A percentile compares a stretch with the other conserved stretches of the same genome.
Evolutionary conservation across 2,113 vertebrate genomes (phyloP).

Genomic region (Sceloporus undulatus): DNA sequence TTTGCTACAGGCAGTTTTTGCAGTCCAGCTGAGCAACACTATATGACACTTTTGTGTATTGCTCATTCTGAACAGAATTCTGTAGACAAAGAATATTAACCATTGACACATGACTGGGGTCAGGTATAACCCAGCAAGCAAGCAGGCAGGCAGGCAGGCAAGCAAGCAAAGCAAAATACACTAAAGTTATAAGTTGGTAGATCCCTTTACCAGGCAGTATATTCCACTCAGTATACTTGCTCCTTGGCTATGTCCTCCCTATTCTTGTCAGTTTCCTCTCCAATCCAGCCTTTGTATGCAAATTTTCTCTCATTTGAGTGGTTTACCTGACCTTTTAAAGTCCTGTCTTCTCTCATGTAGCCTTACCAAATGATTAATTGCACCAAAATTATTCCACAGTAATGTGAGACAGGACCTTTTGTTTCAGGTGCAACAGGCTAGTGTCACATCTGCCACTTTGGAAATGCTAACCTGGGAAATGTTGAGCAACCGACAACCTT

Average conservation of each 20-base stretch:
- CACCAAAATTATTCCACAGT: background rate
- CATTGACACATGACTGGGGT: conserved; percentile 33
- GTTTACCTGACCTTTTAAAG: background rate
- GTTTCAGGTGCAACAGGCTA: no score
- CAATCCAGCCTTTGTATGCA: background rate
- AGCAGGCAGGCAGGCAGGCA: background rate
- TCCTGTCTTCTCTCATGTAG: background rate
- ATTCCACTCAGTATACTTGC: background rate
- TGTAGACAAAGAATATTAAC: conserved; percentile 48
- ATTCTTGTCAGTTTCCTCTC: background rate
- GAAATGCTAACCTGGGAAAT: no score
- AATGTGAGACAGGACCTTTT: no score
- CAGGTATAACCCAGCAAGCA: background rate
- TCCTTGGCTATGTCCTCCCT: background rate
- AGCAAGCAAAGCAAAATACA: background rate
- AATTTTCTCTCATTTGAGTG: background rate
- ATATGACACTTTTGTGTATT: conserved; percentile 40
- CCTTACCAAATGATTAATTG: background rate
- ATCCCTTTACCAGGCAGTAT: background rate
- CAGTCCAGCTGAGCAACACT: conserved; percentile 25
- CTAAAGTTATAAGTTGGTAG: background rate
- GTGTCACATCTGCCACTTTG: no score
- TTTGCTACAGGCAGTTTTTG: conserved; percentile 35
- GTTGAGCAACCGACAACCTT: no score
- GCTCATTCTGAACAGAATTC: conserved; percentile 53